Percentiles rank a stretch among this genome's conserved stretches.
Evolutionary conservation across 2,797 vertebrate genomes (phyloP).

Genomic region (Brachymystax lenok): DNA sequence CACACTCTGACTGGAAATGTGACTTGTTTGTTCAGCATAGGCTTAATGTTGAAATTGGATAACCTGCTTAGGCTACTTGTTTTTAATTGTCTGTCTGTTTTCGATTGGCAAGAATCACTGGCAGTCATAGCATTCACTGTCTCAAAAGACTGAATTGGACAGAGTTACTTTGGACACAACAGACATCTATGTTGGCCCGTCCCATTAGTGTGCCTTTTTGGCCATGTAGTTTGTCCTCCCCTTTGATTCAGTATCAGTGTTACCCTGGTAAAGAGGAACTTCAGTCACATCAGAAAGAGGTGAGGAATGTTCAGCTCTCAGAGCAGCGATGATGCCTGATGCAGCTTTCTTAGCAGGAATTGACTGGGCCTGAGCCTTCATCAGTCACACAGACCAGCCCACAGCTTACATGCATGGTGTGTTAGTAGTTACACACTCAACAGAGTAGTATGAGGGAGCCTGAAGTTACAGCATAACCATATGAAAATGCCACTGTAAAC

Average conservation of each 20-base stretch:
- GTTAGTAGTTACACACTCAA: conserved; percentile 50
- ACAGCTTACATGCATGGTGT: conserved; percentile 44
- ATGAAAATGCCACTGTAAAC: conserved; percentile 12
- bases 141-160: background rate
- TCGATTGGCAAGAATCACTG: background rate
- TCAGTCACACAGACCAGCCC: conserved; percentile 42
- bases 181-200: background rate
- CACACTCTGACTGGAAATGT: background rate
- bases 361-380: conserved; percentile 23
- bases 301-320: conserved; percentile 36
- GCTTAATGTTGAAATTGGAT: background rate
- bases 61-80: background rate
- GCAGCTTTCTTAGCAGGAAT: conserved; percentile 24
- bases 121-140: background rate
- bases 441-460: background rate
- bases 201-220: background rate
- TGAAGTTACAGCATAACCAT: background rate
- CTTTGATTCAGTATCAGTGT: conserved; percentile 13
- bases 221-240: conserved; percentile 28
- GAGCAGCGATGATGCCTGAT: background rate
- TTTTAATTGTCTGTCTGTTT: background rate
- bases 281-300: no score
- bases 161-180: background rate
- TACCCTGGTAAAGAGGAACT: no score
- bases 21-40: no score